Evolutionary conservation across 1,140 invertebrate genomes (phyloP).

Genomic region (Campodea augens): DNA sequence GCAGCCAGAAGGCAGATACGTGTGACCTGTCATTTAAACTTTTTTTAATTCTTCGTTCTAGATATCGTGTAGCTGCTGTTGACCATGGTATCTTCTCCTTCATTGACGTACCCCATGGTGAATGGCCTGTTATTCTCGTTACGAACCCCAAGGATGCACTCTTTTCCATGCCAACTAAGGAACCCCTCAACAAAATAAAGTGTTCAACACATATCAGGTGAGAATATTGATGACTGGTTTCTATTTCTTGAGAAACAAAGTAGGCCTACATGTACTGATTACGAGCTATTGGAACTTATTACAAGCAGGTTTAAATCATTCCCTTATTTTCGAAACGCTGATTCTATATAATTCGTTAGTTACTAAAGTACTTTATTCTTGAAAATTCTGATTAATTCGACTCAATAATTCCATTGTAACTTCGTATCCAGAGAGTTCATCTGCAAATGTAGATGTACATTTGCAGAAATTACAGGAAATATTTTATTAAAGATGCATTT

Average conservation of each 20-base stretch:
- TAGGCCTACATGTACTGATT: conserved; percentile 1
- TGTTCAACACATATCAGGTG: conserved; percentile 62
- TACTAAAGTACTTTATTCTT: no score
- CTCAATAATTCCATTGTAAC: no score
- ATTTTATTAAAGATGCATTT: no score
- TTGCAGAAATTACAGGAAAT: no score
- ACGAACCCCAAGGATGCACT: conserved; percentile 76
- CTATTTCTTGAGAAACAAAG: neutral
- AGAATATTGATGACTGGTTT: conserved; percentile 11
- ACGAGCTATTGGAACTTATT: no score
- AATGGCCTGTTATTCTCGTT: conserved; percentile 64
- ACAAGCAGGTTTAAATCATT: no score
- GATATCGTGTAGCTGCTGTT: conserved; percentile 59
- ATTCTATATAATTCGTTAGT: no score
- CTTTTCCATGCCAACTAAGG: conserved; percentile 47
- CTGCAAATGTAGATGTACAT: no score
- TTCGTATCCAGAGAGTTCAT: no score
- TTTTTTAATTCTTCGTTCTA: conserved; percentile 21
- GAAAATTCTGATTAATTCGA: no score
- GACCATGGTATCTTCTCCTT: conserved; percentile 85
- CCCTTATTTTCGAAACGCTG: no score
- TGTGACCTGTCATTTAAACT: neutral
- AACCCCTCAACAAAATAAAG: conserved; percentile 43
- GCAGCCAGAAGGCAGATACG: no score
- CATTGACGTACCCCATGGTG: conserved; percentile 48